A percentile compares a stretch with the other conserved stretches of the same genome.
phyloP scores from a whole-genome alignment of 1,140 invertebrate species.

The Microvelia longipes region DNA sequence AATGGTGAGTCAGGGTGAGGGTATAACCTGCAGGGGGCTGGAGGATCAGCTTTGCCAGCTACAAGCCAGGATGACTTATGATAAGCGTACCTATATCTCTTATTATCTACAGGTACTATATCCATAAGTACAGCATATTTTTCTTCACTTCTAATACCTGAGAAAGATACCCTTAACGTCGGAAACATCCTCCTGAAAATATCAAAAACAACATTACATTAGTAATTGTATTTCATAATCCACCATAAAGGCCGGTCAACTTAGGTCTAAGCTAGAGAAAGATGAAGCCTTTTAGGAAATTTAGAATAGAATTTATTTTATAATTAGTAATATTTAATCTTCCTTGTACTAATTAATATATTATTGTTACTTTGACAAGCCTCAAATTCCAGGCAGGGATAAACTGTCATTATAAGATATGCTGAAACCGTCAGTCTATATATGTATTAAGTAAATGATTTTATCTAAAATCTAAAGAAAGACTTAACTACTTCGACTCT shows the following conservation, averaged over 20 bases:
- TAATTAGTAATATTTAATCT: not conserved
- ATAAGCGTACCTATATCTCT: conserved; percentile 96
- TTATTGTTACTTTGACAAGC: too few species aligned
- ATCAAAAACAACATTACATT: conserved; percentile 20
- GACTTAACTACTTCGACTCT: too few species aligned
- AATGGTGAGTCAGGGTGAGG: conserved; percentile 95
- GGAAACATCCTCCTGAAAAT: conserved; percentile 94
- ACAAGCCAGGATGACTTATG: conserved; percentile 95
- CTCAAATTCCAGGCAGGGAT: too few species aligned
- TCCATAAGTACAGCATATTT: conserved; percentile 89
- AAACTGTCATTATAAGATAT: too few species aligned
- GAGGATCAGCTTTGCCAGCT: conserved; percentile 95
- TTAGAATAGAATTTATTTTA: conserved; percentile 8
- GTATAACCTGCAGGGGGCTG: conserved; percentile 82
- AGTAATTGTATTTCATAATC: not conserved
- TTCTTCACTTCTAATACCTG: conserved; percentile 53
- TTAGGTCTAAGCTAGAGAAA: not conserved
- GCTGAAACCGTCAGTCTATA: too few species aligned
- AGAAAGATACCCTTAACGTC: conserved; percentile 83
- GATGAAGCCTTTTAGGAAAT: not conserved
- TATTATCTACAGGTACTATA: conserved; percentile 92
- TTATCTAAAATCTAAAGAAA: too few species aligned
- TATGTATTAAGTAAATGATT: too few species aligned
- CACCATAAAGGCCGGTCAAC: conserved; percentile 1
- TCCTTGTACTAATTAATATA: not conserved